Conservation (phyloP, 1,140 invertebrate species). For the Drosophila pandora region DNA sequence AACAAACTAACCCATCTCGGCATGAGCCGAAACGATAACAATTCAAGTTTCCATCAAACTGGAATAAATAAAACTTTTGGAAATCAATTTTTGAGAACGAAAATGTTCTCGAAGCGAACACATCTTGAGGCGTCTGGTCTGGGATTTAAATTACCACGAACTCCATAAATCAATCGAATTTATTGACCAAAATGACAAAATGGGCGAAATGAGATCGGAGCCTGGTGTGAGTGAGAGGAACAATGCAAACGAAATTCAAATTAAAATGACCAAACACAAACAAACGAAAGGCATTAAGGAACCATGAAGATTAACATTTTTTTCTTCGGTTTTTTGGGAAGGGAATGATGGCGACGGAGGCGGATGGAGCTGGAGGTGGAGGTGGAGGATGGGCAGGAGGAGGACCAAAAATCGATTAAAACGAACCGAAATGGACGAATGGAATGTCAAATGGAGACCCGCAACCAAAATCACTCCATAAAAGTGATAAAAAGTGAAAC, state of each 20-base stretch:
- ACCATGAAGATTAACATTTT: slow-evolving; percentile 28
- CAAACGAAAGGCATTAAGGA: slow-evolving; percentile 63
- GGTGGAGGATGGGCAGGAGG: neutral
- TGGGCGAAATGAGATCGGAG: slow-evolving; percentile 3
- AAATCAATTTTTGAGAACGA: slow-evolving; percentile 56
- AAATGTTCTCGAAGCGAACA: slow-evolving; percentile 7
- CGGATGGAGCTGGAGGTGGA: neutral
- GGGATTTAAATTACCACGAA: slow-evolving; percentile 50
- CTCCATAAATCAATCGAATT: slow-evolving; percentile 72
- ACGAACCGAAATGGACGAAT: slow-evolving; percentile 59
- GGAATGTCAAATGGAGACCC: slow-evolving; percentile 71
- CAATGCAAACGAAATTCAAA: slow-evolving; percentile 65
- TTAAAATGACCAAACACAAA: slow-evolving; percentile 54
- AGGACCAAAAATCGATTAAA: slow-evolving; percentile 72
- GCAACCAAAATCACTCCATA: slow-evolving; percentile 37
- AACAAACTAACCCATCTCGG: slow-evolving; percentile 19
- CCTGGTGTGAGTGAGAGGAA: slow-evolving; percentile 12
- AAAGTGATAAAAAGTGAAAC: slow-evolving; percentile 51
- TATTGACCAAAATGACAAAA: slow-evolving; percentile 73
- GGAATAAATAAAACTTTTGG: slow-evolving; percentile 45
- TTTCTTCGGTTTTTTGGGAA: slow-evolving; percentile 4
- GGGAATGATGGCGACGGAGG: neutral
- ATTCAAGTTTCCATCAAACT: slow-evolving; percentile 41
- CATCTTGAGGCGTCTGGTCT: slow-evolving; percentile 44
- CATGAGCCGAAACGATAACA: slow-evolving; percentile 33